Conservation (phyloP, 2,888 invertebrate genomes). For the Nomada hirtipes region DNA sequence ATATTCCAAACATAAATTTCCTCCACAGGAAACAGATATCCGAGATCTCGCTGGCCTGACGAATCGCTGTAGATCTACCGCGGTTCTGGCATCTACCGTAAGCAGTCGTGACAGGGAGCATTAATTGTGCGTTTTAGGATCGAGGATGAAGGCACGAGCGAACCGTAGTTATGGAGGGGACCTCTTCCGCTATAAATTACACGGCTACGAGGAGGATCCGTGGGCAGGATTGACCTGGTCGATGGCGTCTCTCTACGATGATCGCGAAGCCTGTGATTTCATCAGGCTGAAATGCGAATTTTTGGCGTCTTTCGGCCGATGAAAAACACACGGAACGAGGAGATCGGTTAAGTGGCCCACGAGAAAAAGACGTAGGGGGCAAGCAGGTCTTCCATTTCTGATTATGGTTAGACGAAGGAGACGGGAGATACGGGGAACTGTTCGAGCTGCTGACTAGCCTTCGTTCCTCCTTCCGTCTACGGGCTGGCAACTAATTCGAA, state of each 20-base stretch:
- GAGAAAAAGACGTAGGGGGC: conserved; percentile 33
- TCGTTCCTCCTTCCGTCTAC: conserved; percentile 61
- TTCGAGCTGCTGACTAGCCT: conserved; percentile 61
- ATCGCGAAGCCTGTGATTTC: conserved; percentile 64
- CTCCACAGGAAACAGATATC: neutral
- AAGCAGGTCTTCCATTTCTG: neutral
- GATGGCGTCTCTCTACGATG: conserved; percentile 49
- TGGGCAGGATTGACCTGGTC: conserved; percentile 63
- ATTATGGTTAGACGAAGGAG: conserved; percentile 19
- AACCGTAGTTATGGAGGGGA: conserved; percentile 4
- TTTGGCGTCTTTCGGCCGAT: conserved; percentile 38
- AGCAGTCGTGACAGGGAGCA: conserved; percentile 57
- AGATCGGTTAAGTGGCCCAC: conserved; percentile 50
- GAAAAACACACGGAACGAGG: conserved; percentile 57
- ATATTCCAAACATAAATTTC: neutral
- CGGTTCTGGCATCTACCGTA: conserved; percentile 32
- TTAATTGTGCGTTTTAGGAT: conserved; percentile 65
- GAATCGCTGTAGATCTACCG: conserved; percentile 44
- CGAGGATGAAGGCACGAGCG: conserved; percentile 40
- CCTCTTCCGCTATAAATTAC: conserved; percentile 78
- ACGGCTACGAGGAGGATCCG: conserved; percentile 73
- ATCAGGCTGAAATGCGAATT: conserved; percentile 59
- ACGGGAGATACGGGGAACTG: conserved; percentile 62
- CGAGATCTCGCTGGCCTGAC: neutral
- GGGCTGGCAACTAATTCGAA: conserved; percentile 71